Evolutionary conservation across 2,113 vertebrate species (phyloP).

Genomic region (Pterocles burchelli): DNA sequence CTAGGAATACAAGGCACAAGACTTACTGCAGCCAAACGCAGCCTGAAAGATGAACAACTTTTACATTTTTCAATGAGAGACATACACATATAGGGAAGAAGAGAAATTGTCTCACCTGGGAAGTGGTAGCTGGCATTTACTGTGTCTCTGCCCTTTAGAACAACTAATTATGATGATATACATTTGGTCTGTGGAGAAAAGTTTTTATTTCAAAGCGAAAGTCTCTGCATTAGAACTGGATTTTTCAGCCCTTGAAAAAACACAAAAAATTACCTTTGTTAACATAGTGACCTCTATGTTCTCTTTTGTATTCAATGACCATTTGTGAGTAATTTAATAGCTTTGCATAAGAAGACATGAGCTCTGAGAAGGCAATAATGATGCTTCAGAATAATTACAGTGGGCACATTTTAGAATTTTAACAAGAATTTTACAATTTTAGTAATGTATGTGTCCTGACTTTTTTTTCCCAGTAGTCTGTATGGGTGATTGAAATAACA

Average conservation of each 20-base stretch:
- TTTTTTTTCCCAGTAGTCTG: background rate
- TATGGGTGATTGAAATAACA: background rate
- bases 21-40: background rate
- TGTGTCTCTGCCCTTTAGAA: background rate
- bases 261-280: accelerated
- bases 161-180: background rate
- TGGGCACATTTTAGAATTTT: background rate
- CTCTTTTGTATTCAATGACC: background rate
- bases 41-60: background rate
- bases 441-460: background rate
- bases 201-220: background rate
- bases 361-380: background rate
- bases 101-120: background rate
- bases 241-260: background rate
- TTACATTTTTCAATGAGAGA: background rate
- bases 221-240: background rate
- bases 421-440: background rate
- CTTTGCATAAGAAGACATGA: background rate
- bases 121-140: background rate
- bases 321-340: background rate
- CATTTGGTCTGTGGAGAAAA: background rate
- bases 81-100: background rate
- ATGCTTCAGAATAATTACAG: background rate
- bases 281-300: background rate
- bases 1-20: background rate